Conservation (phyloP, 2,113 vertebrate species). For the Perca flavescens region DNA sequence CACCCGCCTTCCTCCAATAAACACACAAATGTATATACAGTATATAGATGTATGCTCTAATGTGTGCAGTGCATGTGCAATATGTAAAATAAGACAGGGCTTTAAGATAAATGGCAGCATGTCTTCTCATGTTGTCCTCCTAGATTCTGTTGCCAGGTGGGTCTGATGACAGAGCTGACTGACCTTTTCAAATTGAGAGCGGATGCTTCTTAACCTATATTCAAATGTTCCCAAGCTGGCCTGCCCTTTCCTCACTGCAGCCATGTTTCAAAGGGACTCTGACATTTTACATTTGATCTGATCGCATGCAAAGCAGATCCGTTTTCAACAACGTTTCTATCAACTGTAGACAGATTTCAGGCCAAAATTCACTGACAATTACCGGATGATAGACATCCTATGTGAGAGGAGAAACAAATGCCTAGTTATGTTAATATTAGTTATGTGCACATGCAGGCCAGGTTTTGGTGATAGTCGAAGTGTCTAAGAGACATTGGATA, state of each 20-base stretch:
- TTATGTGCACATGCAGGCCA: background rate
- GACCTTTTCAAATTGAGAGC: slow-evolving; percentile 60
- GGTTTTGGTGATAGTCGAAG: background rate
- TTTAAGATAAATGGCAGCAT: slow-evolving; percentile 2
- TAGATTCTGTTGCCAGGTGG: slow-evolving; percentile 27
- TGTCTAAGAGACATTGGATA: slow-evolving; percentile 1
- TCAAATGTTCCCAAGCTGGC: slow-evolving; percentile 35
- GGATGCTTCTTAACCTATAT: slow-evolving; percentile 41
- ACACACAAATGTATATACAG: background rate
- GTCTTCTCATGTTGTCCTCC: background rate
- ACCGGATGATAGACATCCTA: background rate
- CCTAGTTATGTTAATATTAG: background rate
- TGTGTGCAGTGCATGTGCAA: background rate
- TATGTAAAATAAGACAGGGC: background rate
- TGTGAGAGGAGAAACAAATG: background rate
- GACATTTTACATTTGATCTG: slow-evolving; percentile 49
- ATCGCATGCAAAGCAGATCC: slow-evolving; percentile 2
- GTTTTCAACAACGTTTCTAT: slow-evolving; percentile 12
- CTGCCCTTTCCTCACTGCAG: slow-evolving; percentile 33
- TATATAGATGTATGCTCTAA: background rate
- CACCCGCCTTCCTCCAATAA: background rate
- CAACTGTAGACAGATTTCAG: slow-evolving; percentile 14
- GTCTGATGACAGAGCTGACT: slow-evolving; percentile 15
- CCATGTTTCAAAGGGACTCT: slow-evolving; percentile 46
- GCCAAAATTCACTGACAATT: background rate